Conservation (phyloP, 2,888 invertebrate species). For the Schizaphis graminum region DNA sequence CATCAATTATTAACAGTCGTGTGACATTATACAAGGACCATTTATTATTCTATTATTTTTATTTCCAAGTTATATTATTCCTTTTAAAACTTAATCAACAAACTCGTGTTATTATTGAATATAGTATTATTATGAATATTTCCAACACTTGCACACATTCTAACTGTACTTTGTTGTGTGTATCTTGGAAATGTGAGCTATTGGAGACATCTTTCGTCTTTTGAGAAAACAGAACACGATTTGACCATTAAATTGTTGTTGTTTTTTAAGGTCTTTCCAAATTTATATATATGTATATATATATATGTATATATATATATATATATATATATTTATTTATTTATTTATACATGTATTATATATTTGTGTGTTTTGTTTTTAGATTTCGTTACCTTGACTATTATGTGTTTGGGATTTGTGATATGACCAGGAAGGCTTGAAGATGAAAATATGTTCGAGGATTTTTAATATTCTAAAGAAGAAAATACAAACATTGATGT, state of each 20-base stretch:
- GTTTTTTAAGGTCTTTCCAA: conserved; percentile 50
- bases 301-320: conserved; percentile 28
- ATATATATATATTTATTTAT: conserved; percentile 18
- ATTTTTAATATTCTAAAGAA: conserved; percentile 57
- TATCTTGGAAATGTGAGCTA: conserved; percentile 6
- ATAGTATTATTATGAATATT: not conserved
- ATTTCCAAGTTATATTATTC: not conserved
- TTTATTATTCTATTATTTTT: not conserved
- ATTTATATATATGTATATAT: conserved; percentile 37
- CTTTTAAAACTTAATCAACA: conserved; percentile 14
- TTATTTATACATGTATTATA: not conserved
- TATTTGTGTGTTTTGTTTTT: conserved; percentile 45
- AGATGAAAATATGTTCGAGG: conserved; percentile 28
- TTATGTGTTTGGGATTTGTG: conserved; percentile 53
- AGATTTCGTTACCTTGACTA: conserved; percentile 58
- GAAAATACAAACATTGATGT: not conserved
- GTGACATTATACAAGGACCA: not conserved
- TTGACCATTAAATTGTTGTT: conserved; percentile 58
- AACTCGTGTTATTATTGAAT: conserved; percentile 6
- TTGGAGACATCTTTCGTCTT: not conserved
- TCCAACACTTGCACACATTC: conserved; percentile 2
- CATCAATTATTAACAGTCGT: not conserved
- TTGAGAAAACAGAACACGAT: conserved; percentile 61
- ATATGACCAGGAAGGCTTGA: conserved; percentile 7
- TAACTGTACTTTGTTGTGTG: not conserved